Base-by-base conservation (phyloP, 2,113 vertebrate genomes). In the Macroglossus sobrinus region DNA sequence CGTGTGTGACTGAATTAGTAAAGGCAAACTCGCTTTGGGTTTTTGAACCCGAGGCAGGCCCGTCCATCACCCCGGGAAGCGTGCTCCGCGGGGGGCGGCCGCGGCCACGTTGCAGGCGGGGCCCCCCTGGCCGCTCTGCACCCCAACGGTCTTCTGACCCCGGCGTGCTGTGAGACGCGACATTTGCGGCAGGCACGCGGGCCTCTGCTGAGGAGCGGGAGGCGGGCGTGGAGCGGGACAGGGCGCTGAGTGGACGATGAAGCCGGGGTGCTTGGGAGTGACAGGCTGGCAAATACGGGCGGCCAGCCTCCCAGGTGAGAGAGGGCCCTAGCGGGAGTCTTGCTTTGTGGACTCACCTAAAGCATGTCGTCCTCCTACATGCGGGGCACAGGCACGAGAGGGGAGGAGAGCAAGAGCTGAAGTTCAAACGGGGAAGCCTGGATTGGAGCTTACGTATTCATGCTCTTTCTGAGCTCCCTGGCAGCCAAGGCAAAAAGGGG, bases 1-100 rank as follows among this genome's bases (percentile, higher is more conserved):
- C 7, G 84, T 97, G 79, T 97, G 98, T 93, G 98, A 98, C 98
- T 98, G 97, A 98, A 98, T 98, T 98, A 98, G 97, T 6, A 95
- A 97, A 97, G 95, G 96, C 92, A 97, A 81, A 50, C 63, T 98
- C 97, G 97, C 97, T 98, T 97, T 93, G 82, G 82, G 97, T 98
- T 97, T 97, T 97, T 97, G 98, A 98, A 98, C 98, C 94, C 43
- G 9, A 96, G 0, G 0, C 91, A 97, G 97, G 43, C 30, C 91
- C 96, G 97, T 97, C 97, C 95, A 97, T 98, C 98, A 97, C 80
- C 4, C 43, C 1, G 30, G 90, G 0, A 72, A 89, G 43, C 63
- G 30, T 43, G 43, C 88, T 91, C 89, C 19, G 80, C 24, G 45
- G 87, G 75, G 68, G 79, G 38, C n/a, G 9, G 93, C 12, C 24